Conservation (phyloP, 2,113 vertebrate genomes). For the Etia nguti region DNA sequence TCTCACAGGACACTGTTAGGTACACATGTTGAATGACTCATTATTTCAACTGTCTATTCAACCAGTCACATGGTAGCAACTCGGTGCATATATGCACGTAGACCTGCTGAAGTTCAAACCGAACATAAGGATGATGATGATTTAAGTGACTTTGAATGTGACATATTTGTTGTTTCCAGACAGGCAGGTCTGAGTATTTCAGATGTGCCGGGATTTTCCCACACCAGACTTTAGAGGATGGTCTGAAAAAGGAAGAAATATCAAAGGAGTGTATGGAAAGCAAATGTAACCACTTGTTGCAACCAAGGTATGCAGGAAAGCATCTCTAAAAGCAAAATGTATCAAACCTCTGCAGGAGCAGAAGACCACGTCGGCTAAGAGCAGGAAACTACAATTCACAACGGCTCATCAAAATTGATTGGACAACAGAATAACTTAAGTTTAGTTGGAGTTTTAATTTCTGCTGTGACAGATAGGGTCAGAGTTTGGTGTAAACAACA, state of each 20-base stretch:
- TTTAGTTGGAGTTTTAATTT: background rate
- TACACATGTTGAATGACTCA: background rate
- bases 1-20: background rate
- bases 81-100: background rate
- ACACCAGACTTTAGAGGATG: background rate
- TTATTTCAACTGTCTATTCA: background rate
- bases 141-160: background rate
- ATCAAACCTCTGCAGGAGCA: background rate
- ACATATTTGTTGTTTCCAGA: background rate
- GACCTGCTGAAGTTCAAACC: background rate
- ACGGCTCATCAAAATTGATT: background rate
- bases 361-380: background rate
- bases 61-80: background rate
- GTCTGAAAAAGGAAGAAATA: background rate
- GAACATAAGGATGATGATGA: background rate
- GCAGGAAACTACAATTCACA: background rate
- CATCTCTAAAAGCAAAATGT: background rate
- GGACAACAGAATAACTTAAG: background rate
- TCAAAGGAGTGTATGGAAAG: background rate
- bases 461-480: background rate
- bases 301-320: too few relatives aligned
- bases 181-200: background rate
- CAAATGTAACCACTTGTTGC: background rate
- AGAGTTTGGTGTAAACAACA: background rate
- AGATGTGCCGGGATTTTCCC: background rate